phyloP scores from a whole-genome alignment of 2,888 invertebrate species.

The Iphiclides podalirius region DNA sequence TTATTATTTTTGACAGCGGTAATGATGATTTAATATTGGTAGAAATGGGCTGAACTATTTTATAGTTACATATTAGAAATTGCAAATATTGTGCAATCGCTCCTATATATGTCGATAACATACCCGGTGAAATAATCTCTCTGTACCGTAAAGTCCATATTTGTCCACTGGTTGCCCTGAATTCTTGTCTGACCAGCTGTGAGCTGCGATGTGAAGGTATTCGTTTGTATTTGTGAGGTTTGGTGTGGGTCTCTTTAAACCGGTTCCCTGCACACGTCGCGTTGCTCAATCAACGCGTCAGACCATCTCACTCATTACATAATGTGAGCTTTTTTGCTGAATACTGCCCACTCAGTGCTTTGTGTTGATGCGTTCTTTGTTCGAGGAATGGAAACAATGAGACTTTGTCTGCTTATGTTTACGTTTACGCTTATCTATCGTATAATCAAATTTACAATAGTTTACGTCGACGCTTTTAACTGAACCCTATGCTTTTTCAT shows the following conservation, averaged over 20 bases:
- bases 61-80: not conserved
- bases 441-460: conserved; percentile 44
- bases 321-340: conserved; percentile 58
- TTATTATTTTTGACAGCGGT: no score
- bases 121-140: conserved; percentile 19
- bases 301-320: conserved; percentile 51
- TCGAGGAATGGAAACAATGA: conserved; percentile 52
- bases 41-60: no score
- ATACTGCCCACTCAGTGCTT: conserved; percentile 49
- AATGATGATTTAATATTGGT: no score
- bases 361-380: conserved; percentile 32
- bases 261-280: conserved; percentile 40
- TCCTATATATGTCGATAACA: conserved; percentile 10
- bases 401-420: conserved; percentile 49
- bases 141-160: conserved; percentile 22
- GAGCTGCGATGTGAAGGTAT: conserved; percentile 32
- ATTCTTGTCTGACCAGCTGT: conserved; percentile 33
- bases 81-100: conserved; percentile 12
- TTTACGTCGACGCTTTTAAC: conserved; percentile 29
- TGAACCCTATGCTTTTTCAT: conserved; percentile 12
- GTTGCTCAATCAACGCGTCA: conserved; percentile 51
- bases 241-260: conserved; percentile 34
- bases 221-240: conserved; percentile 31
- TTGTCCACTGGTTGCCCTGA: conserved; percentile 31
- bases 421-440: conserved; percentile 54